Percentiles rank a stretch among this genome's conserved stretches.
These are phyloP conservation scores for Corythaeola cristata DNA, from an alignment of 2,113 vertebrate genomes.

Conservation along the genomic window DNA sequence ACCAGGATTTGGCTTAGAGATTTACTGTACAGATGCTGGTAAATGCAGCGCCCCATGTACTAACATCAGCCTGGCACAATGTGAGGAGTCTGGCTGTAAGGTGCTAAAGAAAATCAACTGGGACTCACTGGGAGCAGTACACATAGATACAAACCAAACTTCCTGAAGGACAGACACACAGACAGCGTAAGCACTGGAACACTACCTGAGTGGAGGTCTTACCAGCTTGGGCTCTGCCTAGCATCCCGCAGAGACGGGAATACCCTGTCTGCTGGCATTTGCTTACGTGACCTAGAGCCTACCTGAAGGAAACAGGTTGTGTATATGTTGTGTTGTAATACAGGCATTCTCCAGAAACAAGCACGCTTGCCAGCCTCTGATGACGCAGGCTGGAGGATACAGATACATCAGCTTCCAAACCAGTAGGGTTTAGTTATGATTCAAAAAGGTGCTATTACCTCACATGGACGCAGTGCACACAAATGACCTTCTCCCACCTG, in stretches of 20 bases:
- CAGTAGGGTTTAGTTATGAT: neutral
- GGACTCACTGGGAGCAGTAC: neutral
- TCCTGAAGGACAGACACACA: neutral
- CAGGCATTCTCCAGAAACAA: neutral
- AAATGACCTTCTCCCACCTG: neutral
- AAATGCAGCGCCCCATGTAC: neutral
- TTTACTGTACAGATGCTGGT: neutral
- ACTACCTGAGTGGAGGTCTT: neutral
- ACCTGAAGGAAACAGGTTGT: neutral
- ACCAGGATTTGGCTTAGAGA: neutral
- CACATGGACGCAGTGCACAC: fast-evolving
- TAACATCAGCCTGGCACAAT: neutral
- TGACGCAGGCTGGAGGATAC: fast-evolving
- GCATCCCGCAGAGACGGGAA: neutral
- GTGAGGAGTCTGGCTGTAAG: neutral
- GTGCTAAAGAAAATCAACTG: neutral
- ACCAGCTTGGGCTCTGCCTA: neutral
- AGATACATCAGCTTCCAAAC: neutral
- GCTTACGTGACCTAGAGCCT: neutral
- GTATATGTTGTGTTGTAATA: neutral
- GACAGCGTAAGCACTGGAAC: neutral
- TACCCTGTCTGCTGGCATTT: neutral
- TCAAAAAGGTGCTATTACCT: neutral
- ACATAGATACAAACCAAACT: neutral
- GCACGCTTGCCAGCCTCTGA: neutral